phyloP scores from a whole-genome alignment of 2,888 invertebrate genomes.

The Amphipoea lucens region DNA sequence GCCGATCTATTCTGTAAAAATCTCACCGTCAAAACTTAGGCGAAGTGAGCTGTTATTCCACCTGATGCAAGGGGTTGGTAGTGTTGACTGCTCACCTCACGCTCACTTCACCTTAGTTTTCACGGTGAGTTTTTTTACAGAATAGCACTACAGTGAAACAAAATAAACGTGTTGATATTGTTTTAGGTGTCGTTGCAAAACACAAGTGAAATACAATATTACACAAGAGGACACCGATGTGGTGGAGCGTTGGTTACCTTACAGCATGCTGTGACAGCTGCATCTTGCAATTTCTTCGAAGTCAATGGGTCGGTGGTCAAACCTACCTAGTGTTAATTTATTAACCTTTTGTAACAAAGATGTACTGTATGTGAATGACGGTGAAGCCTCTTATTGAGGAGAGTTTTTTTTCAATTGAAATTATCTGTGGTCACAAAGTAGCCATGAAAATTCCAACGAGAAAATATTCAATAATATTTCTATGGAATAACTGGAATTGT shows the following conservation, averaged over 20 bases:
- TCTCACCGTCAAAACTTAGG: no score
- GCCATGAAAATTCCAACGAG: background rate
- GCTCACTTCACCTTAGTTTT: no score
- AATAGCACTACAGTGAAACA: no score
- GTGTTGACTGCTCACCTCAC: no score
- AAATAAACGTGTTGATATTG: background rate
- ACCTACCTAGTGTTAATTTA: background rate
- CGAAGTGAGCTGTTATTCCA: no score
- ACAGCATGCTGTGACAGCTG: slow-evolving; percentile 68
- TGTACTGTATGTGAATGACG: background rate
- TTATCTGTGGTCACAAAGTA: background rate
- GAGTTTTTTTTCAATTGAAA: background rate
- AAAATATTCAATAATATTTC: no score
- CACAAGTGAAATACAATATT: slow-evolving; percentile 16
- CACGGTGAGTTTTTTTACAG: no score
- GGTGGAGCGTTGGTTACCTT: slow-evolving; percentile 70
- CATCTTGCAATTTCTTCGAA: slow-evolving; percentile 61
- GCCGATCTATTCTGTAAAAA: no score
- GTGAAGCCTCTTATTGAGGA: background rate
- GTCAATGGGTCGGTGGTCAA: slow-evolving; percentile 55
- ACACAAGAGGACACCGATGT: slow-evolving; percentile 65
- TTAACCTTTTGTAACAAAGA: background rate
- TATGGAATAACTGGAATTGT: background rate
- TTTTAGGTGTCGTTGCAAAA: slow-evolving; percentile 70
- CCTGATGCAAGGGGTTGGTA: no score